phyloP scores from a whole-genome alignment of 1,140 invertebrate genomes.

The Procambarus virginalis region DNA sequence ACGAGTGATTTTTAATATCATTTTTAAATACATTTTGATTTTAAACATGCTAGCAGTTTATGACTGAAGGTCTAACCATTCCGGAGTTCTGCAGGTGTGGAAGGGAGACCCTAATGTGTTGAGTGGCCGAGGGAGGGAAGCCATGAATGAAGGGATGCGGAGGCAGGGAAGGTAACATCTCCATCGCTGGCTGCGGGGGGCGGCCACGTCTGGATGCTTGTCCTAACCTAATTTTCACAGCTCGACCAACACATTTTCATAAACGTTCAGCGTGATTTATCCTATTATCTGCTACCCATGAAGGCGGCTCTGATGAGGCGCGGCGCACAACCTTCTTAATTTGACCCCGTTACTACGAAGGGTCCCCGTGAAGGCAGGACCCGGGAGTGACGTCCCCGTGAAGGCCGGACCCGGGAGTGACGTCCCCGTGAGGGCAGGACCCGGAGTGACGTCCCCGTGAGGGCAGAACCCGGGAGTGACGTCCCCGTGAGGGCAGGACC shows the following conservation, averaged over 20 bases:
- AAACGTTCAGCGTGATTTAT: constrained; percentile 64
- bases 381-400: too few species aligned
- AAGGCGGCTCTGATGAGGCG: constrained; percentile 8
- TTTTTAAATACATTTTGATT: too few species aligned
- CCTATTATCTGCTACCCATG: constrained; percentile 62
- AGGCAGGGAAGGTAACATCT: constrained; percentile 50
- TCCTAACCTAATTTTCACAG: constrained; percentile 55
- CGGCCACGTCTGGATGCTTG: constrained; percentile 42
- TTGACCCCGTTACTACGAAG: not conserved
- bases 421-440: too few species aligned
- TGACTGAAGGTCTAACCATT: too few species aligned
- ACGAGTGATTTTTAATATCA: not conserved
- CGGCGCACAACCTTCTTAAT: not conserved
- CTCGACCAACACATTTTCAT: constrained; percentile 63
- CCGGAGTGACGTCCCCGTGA: too few species aligned
- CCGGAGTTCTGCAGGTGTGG: too few species aligned
- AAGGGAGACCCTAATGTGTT: too few species aligned
- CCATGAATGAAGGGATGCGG: constrained; percentile 3
- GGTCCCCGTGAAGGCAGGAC: too few species aligned
- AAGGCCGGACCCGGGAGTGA: not conserved
- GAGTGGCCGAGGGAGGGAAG: not conserved
- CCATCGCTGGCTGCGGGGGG: constrained; percentile 44
- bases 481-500: too few species aligned
- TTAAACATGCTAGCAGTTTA: too few species aligned
- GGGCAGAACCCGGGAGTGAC: too few species aligned